Percentiles rank a stretch among this genome's conserved stretches.
Conservation (phyloP, 2,113 vertebrate species). For the Crotophaga sulcirostris region DNA sequence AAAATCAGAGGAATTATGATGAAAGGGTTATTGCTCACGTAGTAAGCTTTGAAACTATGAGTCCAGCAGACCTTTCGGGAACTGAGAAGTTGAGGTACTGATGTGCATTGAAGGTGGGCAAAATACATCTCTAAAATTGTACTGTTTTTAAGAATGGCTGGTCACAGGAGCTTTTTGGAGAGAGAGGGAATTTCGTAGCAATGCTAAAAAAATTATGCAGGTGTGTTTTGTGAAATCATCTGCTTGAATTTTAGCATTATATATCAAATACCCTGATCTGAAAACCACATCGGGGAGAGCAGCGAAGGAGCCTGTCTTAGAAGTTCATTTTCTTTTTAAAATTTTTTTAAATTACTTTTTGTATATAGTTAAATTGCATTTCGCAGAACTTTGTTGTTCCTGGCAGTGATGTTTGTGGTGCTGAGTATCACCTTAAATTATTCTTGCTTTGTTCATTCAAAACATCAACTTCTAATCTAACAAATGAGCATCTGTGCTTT, state of each 20-base stretch:
- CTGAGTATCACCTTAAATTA: not conserved
- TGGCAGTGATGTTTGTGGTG: not conserved
- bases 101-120: not conserved
- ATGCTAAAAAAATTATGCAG: not conserved
- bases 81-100: not conserved
- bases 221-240: not conserved
- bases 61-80: not conserved
- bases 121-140: not conserved
- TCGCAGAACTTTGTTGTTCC: not conserved
- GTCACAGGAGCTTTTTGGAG: not conserved
- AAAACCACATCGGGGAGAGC: not conserved
- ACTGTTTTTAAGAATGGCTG: not conserved
- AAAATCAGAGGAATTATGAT: not conserved
- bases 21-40: not conserved
- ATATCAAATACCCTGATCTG: not conserved
- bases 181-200: not conserved
- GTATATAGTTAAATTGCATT: not conserved
- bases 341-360: not conserved
- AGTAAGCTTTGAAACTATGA: not conserved
- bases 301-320: not conserved
- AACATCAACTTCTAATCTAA: not conserved
- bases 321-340: not conserved
- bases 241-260: not conserved
- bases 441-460: not conserved
- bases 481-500: fast-evolving